Conservation (phyloP, 2,888 invertebrate genomes). For the Camponotus fellah region DNA sequence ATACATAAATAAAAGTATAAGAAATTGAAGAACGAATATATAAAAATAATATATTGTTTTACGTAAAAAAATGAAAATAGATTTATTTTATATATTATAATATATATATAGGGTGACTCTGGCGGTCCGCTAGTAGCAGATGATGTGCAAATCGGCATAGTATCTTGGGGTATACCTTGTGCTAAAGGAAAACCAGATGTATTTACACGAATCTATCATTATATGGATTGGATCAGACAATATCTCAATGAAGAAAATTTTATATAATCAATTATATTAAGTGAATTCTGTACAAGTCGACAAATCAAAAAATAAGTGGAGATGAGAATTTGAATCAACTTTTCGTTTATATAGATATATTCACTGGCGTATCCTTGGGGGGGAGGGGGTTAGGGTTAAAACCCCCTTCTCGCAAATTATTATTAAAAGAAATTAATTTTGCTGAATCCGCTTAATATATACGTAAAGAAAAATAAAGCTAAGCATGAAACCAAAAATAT, state of each 20-base stretch:
- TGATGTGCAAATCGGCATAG: conserved; percentile 84
- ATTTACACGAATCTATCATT: conserved; percentile 85
- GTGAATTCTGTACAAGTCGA: neutral
- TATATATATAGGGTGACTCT: conserved; percentile 82
- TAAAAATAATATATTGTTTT: neutral
- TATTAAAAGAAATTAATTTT: too few relatives aligned
- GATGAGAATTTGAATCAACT: neutral
- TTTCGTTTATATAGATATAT: neutral
- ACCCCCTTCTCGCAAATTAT: too few relatives aligned
- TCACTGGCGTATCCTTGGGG: too few relatives aligned
- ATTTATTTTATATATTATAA: conserved; percentile 2
- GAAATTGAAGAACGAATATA: neutral
- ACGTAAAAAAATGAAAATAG: neutral
- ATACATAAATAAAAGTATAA: neutral
- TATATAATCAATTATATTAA: neutral
- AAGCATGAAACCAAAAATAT: too few relatives aligned
- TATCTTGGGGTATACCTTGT: conserved; percentile 86
- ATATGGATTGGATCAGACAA: conserved; percentile 84
- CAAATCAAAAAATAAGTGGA: neutral
- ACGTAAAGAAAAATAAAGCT: too few relatives aligned
- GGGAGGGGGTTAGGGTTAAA: too few relatives aligned
- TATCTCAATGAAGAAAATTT: conserved; percentile 67
- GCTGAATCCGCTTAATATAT: too few relatives aligned
- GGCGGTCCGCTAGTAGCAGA: conserved; percentile 84
- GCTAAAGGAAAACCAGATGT: conserved; percentile 86